These are phyloP conservation scores for Spodoptera littoralis DNA, from an alignment of 2,888 invertebrate genomes.

Conservation along the genomic window DNA sequence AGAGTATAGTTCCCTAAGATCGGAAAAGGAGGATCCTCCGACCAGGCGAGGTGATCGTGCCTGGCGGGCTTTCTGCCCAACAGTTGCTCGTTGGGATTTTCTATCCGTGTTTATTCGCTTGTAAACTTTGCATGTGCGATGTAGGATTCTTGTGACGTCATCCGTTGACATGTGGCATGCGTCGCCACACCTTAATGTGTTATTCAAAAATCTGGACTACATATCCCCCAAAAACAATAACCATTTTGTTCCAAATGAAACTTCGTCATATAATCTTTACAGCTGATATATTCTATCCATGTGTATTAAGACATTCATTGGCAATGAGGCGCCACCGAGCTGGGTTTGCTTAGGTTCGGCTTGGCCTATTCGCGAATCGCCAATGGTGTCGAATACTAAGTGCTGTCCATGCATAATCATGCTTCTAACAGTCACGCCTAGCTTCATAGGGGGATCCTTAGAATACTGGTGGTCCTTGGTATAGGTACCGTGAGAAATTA, in stretches of 20 bases:
- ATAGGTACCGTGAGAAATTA: slow-evolving; percentile 9
- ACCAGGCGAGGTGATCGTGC: too few species aligned
- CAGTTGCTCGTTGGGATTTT: too few species aligned
- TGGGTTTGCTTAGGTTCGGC: slow-evolving; percentile 8
- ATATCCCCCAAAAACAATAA: too few species aligned
- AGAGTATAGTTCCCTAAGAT: too few species aligned
- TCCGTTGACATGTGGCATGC: too few species aligned
- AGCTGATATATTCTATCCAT: slow-evolving; percentile 44
- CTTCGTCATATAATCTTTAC: slow-evolving; percentile 23
- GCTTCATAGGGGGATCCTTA: slow-evolving; percentile 6
- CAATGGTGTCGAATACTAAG: slow-evolving; percentile 39
- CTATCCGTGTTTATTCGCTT: too few species aligned
- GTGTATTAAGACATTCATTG: slow-evolving; percentile 39
- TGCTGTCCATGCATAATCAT: slow-evolving; percentile 26
- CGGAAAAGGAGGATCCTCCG: too few species aligned
- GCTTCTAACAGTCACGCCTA: slow-evolving; percentile 16
- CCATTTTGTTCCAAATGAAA: slow-evolving; percentile 7
- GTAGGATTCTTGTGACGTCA: too few species aligned
- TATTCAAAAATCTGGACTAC: too few species aligned
- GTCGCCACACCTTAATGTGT: too few species aligned
- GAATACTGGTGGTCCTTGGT: slow-evolving; percentile 39
- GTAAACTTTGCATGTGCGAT: too few species aligned
- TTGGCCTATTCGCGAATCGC: slow-evolving; percentile 19
- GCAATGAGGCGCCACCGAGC: slow-evolving; percentile 53
- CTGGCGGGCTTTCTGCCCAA: too few species aligned